Conservation (phyloP, 2,888 invertebrate genomes). For the Erebia palarica region DNA sequence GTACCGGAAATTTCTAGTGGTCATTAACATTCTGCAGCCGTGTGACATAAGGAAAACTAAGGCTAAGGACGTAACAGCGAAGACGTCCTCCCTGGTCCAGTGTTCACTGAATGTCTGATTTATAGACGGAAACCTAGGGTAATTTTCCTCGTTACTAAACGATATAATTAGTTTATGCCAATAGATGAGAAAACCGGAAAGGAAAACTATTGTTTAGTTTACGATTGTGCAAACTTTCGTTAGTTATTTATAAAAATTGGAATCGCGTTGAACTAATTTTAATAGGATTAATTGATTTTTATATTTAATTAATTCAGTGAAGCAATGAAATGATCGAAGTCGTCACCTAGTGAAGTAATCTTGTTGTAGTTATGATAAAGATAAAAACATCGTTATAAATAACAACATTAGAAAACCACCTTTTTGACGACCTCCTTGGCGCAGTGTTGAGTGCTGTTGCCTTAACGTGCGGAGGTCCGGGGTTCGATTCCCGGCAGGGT, state of each 20-base stretch:
- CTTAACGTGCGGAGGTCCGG: no score
- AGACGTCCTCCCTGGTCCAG: conserved; percentile 50
- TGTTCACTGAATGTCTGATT: conserved; percentile 55
- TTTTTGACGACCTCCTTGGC: no score
- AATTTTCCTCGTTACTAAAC: conserved; percentile 49
- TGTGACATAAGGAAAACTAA: conserved; percentile 66
- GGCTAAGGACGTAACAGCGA: conserved; percentile 45
- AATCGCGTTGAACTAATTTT: background rate
- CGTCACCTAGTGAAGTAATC: background rate
- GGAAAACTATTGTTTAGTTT: conserved; percentile 10
- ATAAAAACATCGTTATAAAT: no score
- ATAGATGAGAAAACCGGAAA: conserved; percentile 19
- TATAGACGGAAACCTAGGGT: conserved; percentile 43
- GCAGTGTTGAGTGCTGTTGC: no score
- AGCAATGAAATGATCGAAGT: background rate
- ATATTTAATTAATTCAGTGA: background rate
- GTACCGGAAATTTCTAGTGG: conserved; percentile 45
- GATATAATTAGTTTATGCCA: conserved; percentile 27
- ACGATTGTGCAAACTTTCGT: conserved; percentile 7
- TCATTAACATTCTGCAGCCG: conserved; percentile 48
- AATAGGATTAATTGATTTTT: background rate
- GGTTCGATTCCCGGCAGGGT: no score
- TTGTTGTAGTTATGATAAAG: no score
- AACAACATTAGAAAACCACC: no score
- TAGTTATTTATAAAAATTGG: background rate